Conservation (phyloP, 1,140 invertebrate genomes). For the Alviniconcha marisindica region DNA sequence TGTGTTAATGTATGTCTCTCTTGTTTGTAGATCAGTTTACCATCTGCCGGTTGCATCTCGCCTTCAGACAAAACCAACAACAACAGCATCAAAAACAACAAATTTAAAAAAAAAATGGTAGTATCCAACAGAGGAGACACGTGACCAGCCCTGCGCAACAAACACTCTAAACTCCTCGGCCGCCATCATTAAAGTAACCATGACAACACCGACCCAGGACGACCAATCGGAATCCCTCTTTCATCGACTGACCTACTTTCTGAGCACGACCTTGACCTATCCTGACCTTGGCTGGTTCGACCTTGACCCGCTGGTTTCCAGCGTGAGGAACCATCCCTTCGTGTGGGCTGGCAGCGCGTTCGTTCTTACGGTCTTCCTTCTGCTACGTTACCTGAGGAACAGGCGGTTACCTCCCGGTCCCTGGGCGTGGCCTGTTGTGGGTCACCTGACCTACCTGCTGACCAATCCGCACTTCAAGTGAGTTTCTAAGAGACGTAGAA, state of each 20-base stretch:
- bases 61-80: no score
- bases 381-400: neutral
- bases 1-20: no score
- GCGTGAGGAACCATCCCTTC: neutral
- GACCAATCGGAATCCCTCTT: constrained; percentile 4
- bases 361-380: neutral
- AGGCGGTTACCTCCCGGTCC: constrained; percentile 59
- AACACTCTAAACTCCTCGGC: neutral
- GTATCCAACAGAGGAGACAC: no score
- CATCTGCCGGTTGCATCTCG: no score
- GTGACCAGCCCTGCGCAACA: no score
- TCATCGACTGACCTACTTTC: neutral
- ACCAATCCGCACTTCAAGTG: constrained; percentile 46
- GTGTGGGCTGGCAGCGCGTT: no score
- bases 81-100: no score
- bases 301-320: neutral
- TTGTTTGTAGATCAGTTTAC: no score
- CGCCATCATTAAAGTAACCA: neutral
- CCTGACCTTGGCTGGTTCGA: neutral
- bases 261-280: neutral
- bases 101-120: no score
- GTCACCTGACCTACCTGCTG: constrained; percentile 53
- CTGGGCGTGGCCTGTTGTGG: constrained; percentile 55
- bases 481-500: no score
- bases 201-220: neutral